phyloP scores from a whole-genome alignment of 2,888 invertebrate species.

The Cryptocheilus praepositus region DNA sequence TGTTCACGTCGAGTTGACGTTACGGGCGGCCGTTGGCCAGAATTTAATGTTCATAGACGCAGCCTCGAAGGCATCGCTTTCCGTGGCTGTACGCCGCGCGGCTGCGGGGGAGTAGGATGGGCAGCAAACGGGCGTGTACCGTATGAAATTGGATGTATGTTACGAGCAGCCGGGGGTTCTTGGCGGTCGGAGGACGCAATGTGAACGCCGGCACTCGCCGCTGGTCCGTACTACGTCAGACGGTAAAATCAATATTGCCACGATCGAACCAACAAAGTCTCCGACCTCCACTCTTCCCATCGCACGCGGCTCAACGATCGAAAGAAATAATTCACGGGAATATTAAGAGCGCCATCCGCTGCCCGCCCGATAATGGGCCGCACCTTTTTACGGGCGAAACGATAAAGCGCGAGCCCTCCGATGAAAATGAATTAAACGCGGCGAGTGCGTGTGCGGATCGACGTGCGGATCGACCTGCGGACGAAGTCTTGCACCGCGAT shows the following conservation, averaged over 20 bases:
- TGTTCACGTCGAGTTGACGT: no score
- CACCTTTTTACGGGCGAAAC: conserved; percentile 31
- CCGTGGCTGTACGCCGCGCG: no score
- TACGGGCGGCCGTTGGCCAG: no score
- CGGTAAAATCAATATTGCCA: conserved; percentile 32
- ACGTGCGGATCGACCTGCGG: no score
- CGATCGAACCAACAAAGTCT: conserved; percentile 31
- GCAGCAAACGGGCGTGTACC: background rate
- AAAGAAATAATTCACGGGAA: conserved; percentile 40
- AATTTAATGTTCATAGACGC: no score
- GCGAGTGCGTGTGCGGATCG: background rate
- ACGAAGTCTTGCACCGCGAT: no score
- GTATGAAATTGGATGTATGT: conserved; percentile 4
- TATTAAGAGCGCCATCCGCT: conserved; percentile 32
- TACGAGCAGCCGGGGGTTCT: conserved; percentile 8
- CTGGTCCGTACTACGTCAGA: background rate
- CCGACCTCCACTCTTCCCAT: background rate
- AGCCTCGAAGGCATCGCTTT: no score
- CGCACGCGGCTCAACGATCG: conserved; percentile 14
- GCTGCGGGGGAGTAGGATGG: background rate
- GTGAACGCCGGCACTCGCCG: background rate
- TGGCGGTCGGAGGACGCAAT: background rate
- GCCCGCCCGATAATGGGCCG: conserved; percentile 31
- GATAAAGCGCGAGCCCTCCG: conserved; percentile 22
- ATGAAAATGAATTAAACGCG: conserved; percentile 32